phyloP scores from a whole-genome alignment of 2,888 invertebrate species.

The Pyrocoelia pectoralis region DNA sequence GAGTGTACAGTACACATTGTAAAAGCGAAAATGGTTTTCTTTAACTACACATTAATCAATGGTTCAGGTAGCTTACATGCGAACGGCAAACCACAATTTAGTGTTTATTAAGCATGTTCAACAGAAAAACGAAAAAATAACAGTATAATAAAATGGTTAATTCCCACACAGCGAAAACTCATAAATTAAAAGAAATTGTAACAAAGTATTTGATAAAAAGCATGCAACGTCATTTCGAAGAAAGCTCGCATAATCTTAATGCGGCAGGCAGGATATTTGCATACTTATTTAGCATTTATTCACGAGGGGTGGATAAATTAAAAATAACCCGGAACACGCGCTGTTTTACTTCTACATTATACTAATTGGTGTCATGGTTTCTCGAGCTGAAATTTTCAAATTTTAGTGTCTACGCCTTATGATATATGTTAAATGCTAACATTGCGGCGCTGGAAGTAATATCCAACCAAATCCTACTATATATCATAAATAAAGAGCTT shows the following conservation, averaged over 20 bases:
- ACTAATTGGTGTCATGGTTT: conserved; percentile 46
- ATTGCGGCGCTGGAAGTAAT: conserved; percentile 40
- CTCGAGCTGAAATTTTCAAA: conserved; percentile 47
- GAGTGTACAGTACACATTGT: too few relatives aligned
- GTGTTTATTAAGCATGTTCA: not conserved
- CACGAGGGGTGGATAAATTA: conserved; percentile 44
- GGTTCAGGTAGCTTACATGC: not conserved
- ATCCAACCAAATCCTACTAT: conserved; percentile 43
- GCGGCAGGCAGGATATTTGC: conserved; percentile 41
- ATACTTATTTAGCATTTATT: conserved; percentile 46
- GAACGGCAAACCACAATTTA: not conserved
- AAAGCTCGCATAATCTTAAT: conserved; percentile 41
- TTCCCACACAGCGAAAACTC: conserved; percentile 50
- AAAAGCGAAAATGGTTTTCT: too few relatives aligned
- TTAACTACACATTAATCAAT: not conserved
- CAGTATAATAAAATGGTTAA: conserved; percentile 13
- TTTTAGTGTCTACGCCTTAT: conserved; percentile 44
- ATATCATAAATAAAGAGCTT: conserved; percentile 40
- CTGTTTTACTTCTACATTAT: conserved; percentile 41
- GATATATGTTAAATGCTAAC: conserved; percentile 44
- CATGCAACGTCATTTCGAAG: conserved; percentile 53
- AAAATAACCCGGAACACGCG: conserved; percentile 43
- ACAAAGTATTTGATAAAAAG: conserved; percentile 54
- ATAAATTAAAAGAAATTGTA: conserved; percentile 55
- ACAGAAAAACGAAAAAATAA: not conserved